These are phyloP conservation scores for Hyles lineata DNA, from an alignment of 2,888 invertebrate species.

Conservation along the genomic window DNA sequence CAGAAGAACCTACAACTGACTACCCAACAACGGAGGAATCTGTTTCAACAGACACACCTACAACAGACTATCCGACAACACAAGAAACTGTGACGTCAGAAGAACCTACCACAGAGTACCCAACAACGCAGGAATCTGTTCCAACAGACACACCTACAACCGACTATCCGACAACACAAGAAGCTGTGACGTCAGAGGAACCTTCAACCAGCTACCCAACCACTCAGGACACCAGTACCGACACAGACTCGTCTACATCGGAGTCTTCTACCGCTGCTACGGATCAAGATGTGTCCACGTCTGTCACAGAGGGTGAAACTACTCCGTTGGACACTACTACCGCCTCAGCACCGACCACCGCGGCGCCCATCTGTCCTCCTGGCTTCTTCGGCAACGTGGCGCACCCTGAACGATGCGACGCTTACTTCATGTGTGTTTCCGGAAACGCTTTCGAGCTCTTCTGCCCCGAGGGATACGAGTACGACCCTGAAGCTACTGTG, in stretches of 20 bases:
- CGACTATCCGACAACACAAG: background rate
- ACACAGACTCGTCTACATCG: background rate
- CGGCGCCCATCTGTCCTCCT: constrained; percentile 39
- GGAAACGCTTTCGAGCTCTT: constrained; percentile 42
- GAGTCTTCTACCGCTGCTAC: background rate
- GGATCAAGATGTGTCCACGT: background rate
- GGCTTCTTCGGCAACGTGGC: constrained; percentile 48
- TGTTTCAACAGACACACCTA: too few species aligned
- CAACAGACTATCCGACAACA: too few species aligned
- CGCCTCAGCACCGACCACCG: constrained; percentile 17
- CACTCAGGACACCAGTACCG: background rate
- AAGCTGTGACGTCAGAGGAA: background rate
- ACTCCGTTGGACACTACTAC: constrained; percentile 23
- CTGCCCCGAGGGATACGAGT: constrained; percentile 49
- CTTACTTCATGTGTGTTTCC: constrained; percentile 50
- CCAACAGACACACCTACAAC: background rate
- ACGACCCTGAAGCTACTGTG: constrained; percentile 39
- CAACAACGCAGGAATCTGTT: background rate
- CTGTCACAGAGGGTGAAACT: constrained; percentile 1
- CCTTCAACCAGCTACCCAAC: background rate
- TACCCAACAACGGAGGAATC: too few species aligned
- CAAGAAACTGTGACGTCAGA: too few species aligned
- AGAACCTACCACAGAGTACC: background rate
- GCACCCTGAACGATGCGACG: constrained; percentile 47
- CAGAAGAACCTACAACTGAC: too few species aligned